phyloP scores from a whole-genome alignment of 1,140 invertebrate species.

The Drosophila santomea region DNA sequence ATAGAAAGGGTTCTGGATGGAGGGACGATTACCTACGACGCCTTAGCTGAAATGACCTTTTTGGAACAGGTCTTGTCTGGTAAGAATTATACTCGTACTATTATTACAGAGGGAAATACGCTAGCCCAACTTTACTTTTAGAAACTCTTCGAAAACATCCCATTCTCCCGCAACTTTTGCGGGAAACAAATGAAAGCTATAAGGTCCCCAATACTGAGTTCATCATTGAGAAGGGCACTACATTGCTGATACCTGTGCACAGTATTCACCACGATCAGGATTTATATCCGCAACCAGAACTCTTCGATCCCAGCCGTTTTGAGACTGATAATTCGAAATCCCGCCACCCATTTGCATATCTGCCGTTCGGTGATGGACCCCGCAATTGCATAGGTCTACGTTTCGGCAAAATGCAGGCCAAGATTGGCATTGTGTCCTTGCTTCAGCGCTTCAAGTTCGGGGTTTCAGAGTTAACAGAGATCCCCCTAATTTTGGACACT shows the following conservation, averaged over 20 bases:
- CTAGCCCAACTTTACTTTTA: constrained; percentile 24
- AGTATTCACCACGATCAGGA: constrained; percentile 87
- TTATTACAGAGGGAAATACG: accelerated
- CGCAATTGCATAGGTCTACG: constrained; percentile 88
- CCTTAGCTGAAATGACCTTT: constrained; percentile 72
- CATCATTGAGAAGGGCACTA: constrained; percentile 85
- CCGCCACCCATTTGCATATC: constrained; percentile 86
- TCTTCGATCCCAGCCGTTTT: constrained; percentile 87
- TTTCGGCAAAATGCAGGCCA: constrained; percentile 86
- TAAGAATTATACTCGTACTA: constrained; percentile 34
- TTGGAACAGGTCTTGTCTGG: constrained; percentile 80
- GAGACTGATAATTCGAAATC: constrained; percentile 82
- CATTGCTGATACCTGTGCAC: constrained; percentile 86
- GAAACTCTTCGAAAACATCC: constrained; percentile 86
- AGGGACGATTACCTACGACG: constrained; percentile 73
- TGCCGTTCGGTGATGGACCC: constrained; percentile 90
- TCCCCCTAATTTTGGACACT: constrained; percentile 36
- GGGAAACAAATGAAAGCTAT: constrained; percentile 85
- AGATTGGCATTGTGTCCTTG: constrained; percentile 85
- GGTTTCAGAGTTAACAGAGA: constrained; percentile 44
- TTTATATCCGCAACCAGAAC: constrained; percentile 86
- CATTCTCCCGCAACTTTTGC: constrained; percentile 81
- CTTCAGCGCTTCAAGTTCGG: constrained; percentile 83
- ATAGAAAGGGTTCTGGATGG: constrained; percentile 69
- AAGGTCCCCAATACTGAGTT: constrained; percentile 84